Evolutionary conservation across 2,113 vertebrate genomes (phyloP).

Genomic region (Anarhynchus alexandrinus): DNA sequence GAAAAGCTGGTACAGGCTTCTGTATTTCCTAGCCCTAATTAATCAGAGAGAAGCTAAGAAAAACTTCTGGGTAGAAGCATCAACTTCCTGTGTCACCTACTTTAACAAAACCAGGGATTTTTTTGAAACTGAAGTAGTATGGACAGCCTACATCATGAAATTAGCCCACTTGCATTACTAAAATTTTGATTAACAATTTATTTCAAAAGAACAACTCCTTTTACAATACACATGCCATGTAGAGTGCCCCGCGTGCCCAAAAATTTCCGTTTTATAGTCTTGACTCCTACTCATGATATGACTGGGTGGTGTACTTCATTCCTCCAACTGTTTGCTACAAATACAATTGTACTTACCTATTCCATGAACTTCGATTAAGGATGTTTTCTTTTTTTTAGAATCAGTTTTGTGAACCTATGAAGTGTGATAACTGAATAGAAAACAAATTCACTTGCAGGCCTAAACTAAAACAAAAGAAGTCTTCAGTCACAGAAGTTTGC

Average conservation of each 20-base stretch:
- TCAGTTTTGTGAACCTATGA: background rate
- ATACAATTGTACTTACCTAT: background rate
- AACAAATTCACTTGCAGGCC: background rate
- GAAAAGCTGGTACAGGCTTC: background rate
- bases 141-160: background rate
- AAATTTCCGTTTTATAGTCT: background rate
- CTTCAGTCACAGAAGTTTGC: background rate
- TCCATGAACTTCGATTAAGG: background rate
- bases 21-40: background rate
- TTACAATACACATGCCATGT: background rate
- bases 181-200: background rate
- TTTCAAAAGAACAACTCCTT: background rate
- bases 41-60: background rate
- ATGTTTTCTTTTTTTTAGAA: background rate
- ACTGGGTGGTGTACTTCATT: background rate
- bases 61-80: background rate
- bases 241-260: background rate
- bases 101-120: background rate
- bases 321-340: background rate
- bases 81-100: background rate
- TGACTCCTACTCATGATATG: background rate
- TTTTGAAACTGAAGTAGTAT: background rate
- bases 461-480: background rate
- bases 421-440: background rate
- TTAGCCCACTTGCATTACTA: background rate